Evolutionary conservation across 2,113 vertebrate species (phyloP).

Genomic region (Carassius gibelio): DNA sequence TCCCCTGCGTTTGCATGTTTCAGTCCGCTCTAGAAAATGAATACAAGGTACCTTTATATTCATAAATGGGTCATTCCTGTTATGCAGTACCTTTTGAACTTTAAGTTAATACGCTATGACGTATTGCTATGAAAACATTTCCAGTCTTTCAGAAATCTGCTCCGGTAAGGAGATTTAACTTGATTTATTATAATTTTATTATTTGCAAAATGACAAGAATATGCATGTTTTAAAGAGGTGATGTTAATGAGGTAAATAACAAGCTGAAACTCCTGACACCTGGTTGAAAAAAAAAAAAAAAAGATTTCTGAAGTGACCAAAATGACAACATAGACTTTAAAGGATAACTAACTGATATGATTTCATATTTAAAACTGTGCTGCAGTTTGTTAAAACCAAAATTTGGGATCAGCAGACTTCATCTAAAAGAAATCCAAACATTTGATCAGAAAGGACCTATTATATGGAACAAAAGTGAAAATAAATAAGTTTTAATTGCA

Average conservation of each 20-base stretch:
- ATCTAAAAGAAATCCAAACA: not conserved
- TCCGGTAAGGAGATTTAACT: too few relatives aligned
- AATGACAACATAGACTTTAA: not conserved
- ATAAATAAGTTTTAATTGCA: not conserved
- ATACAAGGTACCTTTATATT: conserved; percentile 3
- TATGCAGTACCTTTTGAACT: not conserved
- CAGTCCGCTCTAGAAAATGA: not conserved
- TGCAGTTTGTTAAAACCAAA: not conserved
- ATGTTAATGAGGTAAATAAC: too few relatives aligned
- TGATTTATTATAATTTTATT: too few relatives aligned
- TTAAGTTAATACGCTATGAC: not conserved
- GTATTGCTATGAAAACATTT: not conserved
- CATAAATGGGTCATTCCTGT: not conserved
- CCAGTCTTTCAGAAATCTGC: not conserved
- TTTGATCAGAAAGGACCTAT: not conserved
- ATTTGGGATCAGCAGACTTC: not conserved
- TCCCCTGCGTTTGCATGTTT: not conserved
- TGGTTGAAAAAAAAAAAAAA: too few relatives aligned
- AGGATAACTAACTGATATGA: not conserved
- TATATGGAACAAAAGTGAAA: not conserved
- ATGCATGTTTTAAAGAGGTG: too few relatives aligned
- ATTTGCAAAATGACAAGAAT: too few relatives aligned
- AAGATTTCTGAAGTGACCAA: not conserved
- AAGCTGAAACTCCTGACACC: too few relatives aligned
- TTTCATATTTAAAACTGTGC: not conserved